phyloP scores from a whole-genome alignment of 2,113 vertebrate genomes.

The Clarias magur region DNA sequence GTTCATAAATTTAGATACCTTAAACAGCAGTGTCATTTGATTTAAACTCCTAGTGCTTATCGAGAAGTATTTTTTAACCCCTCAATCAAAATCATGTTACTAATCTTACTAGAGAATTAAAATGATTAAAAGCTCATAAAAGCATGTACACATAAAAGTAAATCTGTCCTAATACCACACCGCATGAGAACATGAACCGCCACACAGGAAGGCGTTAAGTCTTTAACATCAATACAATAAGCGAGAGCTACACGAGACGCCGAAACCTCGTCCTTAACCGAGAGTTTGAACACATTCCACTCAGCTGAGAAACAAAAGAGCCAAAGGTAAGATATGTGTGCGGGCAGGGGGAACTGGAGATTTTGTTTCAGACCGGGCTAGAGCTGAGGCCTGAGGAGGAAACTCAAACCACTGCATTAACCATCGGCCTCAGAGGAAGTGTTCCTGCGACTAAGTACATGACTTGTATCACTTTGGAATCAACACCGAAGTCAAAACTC shows the following conservation, averaged over 20 bases:
- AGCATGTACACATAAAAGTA: not conserved
- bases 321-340: too few species aligned
- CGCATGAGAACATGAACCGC: not conserved
- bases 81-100: not conserved
- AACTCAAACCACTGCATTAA: not conserved
- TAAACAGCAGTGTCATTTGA: too few species aligned
- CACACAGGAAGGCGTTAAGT: not conserved
- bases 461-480: too few species aligned
- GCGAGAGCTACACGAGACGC: not conserved
- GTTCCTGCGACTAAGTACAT: too few species aligned
- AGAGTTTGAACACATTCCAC: constrained; percentile 32
- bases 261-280: not conserved
- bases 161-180: not conserved
- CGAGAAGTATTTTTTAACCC: too few species aligned
- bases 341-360: not conserved
- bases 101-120: not conserved
- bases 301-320: constrained; percentile 15
- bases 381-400: not conserved
- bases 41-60: too few species aligned
- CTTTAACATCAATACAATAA: not conserved
- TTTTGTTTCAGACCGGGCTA: not conserved
- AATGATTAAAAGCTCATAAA: not conserved
- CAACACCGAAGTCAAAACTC: not conserved
- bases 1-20: too few species aligned
- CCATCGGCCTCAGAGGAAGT: not conserved